phyloP scores from a whole-genome alignment of 2,797 vertebrate species.

The Paratrypauchen microcephalus region DNA sequence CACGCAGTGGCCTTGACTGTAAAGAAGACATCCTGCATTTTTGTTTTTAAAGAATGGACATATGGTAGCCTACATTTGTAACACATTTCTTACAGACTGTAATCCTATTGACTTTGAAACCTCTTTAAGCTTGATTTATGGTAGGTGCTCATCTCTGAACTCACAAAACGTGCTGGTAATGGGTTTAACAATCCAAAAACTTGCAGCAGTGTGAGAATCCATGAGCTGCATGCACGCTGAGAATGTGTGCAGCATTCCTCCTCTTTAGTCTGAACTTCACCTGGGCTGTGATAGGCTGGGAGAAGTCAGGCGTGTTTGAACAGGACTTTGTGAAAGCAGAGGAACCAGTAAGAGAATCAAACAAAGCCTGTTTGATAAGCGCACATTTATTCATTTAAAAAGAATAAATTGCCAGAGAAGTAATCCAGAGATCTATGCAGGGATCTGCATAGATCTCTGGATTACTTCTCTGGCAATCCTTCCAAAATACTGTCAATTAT shows the following conservation, averaged over 20 bases:
- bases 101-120: background rate
- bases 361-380: slow-evolving; percentile 31
- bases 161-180: background rate
- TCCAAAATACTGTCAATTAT: slow-evolving; percentile 7
- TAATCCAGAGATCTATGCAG: too few relatives aligned
- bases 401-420: too few relatives aligned
- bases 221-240: slow-evolving; percentile 11
- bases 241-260: slow-evolving; percentile 54
- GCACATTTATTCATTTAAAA: background rate
- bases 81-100: background rate
- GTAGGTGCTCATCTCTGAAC: background rate
- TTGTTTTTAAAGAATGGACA: background rate
- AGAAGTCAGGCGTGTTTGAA: slow-evolving; percentile 50
- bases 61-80: background rate
- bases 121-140: background rate
- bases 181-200: background rate
- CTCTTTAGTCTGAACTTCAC: slow-evolving; percentile 47
- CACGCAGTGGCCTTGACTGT: background rate
- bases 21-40: background rate
- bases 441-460: background rate
- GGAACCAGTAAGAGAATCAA: slow-evolving; percentile 36
- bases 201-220: background rate
- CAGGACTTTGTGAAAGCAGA: slow-evolving; percentile 34
- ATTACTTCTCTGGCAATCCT: background rate
- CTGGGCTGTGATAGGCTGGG: slow-evolving; percentile 38